A percentile compares a stretch with the other conserved stretches of the same genome.
Evolutionary conservation across 2,797 vertebrate species (phyloP).

Genomic region (Pipistrellus pipistrellus): DNA sequence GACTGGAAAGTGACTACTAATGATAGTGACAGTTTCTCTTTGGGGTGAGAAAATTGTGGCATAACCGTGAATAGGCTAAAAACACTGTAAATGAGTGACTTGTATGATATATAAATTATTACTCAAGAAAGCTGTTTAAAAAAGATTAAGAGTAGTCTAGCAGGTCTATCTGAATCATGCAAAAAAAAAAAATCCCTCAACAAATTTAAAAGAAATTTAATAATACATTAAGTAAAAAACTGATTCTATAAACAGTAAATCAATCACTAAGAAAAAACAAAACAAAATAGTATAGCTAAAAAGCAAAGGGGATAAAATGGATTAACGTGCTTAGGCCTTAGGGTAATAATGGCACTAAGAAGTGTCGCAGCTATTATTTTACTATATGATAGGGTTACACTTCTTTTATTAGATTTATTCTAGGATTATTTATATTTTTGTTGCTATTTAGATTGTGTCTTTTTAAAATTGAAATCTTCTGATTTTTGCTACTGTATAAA

Average conservation of each 20-base stretch:
- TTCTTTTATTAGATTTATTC: slow-evolving; percentile 6
- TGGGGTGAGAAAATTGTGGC: background rate
- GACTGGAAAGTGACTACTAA: too few species aligned
- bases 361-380: background rate
- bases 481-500: background rate
- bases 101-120: background rate
- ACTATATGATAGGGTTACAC: background rate
- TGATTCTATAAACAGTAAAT: background rate
- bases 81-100: background rate
- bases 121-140: background rate
- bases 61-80: background rate
- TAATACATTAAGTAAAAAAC: background rate
- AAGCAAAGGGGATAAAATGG: background rate
- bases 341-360: too few species aligned
- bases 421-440: background rate
- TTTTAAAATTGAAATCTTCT: slow-evolving; percentile 31
- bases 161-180: background rate
- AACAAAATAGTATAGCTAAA: background rate
- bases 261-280: background rate
- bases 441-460: background rate
- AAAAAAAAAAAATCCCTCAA: background rate
- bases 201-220: background rate
- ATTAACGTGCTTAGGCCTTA: background rate
- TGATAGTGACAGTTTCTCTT: background rate
- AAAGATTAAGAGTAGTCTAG: background rate